These are phyloP conservation scores for Plagiodera versicolora DNA, from an alignment of 2,888 invertebrate species.

Conservation along the genomic window DNA sequence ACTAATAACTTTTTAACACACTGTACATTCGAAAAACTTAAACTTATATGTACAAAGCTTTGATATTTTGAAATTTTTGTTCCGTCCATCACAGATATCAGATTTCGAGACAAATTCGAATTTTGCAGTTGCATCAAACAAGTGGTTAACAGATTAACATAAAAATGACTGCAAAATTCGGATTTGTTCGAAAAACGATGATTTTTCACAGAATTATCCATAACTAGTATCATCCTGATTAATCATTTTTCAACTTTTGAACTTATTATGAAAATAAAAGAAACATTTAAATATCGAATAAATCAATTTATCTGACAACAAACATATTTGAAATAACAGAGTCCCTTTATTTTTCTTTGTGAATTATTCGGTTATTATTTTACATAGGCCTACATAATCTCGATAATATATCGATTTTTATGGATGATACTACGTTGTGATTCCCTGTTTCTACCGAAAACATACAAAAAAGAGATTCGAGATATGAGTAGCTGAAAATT, in stretches of 20 bases:
- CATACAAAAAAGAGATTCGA: constrained; percentile 19
- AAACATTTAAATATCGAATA: no score
- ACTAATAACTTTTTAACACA: constrained; percentile 54
- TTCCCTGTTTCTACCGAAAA: constrained; percentile 12
- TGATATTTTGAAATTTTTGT: constrained; percentile 41
- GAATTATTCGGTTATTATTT: no score
- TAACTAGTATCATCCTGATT: constrained; percentile 7
- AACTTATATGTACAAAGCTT: constrained; percentile 54
- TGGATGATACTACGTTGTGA: constrained; percentile 5
- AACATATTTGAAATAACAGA: no score
- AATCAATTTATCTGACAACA: no score
- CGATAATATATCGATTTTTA: background rate
- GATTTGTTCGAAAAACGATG: constrained; percentile 39
- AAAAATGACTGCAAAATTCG: constrained; percentile 33
- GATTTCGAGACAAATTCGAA: constrained; percentile 40
- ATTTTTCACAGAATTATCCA: constrained; percentile 28
- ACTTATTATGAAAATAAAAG: no score
- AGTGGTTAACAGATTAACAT: constrained; percentile 36
- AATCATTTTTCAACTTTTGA: background rate
- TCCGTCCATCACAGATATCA: constrained; percentile 43
- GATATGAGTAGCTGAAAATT: constrained; percentile 15
- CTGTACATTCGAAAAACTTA: constrained; percentile 56
- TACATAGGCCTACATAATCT: no score
- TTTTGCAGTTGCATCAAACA: constrained; percentile 22
- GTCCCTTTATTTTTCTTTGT: no score